Base-by-base conservation (phyloP, 2,797 vertebrate genomes). In the Esox masquinongy region DNA sequence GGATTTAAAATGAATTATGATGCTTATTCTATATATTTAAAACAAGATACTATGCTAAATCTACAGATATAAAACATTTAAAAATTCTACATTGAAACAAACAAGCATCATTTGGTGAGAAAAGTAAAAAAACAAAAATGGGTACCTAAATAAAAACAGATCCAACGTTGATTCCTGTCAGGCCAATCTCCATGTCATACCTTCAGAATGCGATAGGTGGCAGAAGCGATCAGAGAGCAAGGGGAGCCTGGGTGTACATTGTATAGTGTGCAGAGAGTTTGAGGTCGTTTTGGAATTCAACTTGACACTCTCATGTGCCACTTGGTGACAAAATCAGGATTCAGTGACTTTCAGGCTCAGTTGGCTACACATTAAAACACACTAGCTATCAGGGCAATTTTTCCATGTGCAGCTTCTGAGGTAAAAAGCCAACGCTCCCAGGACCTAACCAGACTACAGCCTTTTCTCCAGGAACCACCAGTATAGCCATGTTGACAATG, bases 171-270 rank as follows among this genome's bases (percentile, higher is more conserved):
- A 73, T 36, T 53, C 14, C 59, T 1, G 81, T 86, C 87, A 90
- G 84, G 68, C 86, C 87, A 82, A 83, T 82, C 36, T 34, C 31
- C 67, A 80, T 29, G 74, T 26, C 15, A 0, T 22, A 8, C 63
- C 64, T 34, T 22, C 15, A 66, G 29, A 17, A 29, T 2, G 88
- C 93, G 88, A 90, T 90, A 92, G 93, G 85, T 90, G 93, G 92
- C 90, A 91, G 85, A 88, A 85, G 70, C 85, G 79, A 39, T 82
- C 77, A 11, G 14, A 70, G 31, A 63, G 15, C 12, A 5, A 68
- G 31, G 5, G 64, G 36, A 2, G 29, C 66, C 66, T 1, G 72
- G 26, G 56, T 49, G n/a, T 6, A 3, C 26, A 15, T n/a, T 15
- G 11, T 24, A 24, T 4, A 17, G n/a, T 11, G 11, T 24, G 9